A percentile compares a stretch with the other conserved stretches of the same genome.
Evolutionary conservation across 2,888 invertebrate species (phyloP).

Genomic region (Drosophila pseudotalamancana): DNA sequence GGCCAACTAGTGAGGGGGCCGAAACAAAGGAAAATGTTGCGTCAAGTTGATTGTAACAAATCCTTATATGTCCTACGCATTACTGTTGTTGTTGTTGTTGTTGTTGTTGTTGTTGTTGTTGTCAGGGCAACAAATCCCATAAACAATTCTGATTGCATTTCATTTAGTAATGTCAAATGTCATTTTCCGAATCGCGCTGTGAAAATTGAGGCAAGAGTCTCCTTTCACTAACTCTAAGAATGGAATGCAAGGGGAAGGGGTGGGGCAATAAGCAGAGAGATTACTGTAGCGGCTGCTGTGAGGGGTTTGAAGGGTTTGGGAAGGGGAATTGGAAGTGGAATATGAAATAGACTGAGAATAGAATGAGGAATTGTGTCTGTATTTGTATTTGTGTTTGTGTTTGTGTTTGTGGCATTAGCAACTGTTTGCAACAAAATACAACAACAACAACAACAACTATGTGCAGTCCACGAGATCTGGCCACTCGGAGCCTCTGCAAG

Average conservation of each 20-base stretch:
- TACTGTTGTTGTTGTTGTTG: neutral
- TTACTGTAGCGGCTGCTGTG: slow-evolving; percentile 26
- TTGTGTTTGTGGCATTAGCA: slow-evolving; percentile 50
- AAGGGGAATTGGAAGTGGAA: slow-evolving; percentile 5
- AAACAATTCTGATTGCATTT: slow-evolving; percentile 27
- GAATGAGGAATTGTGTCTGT: too few relatives aligned
- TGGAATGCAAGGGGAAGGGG: too few relatives aligned
- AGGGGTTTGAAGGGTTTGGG: slow-evolving; percentile 25
- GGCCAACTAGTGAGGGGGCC: neutral
- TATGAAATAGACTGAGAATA: neutral
- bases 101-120: slow-evolving; percentile 17
- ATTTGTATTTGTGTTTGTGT: too few relatives aligned
- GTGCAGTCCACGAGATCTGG: slow-evolving; percentile 30
- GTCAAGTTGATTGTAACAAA: slow-evolving; percentile 10
- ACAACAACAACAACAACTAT: neutral
- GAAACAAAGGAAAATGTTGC: slow-evolving; percentile 14
- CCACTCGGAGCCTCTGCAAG: slow-evolving; percentile 16
- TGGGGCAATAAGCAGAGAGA: slow-evolving; percentile 8
- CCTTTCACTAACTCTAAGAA: too few relatives aligned
- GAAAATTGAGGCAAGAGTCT: too few relatives aligned
- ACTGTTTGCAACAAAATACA: slow-evolving; percentile 34
- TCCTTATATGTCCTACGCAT: neutral
- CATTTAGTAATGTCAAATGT: slow-evolving; percentile 25
- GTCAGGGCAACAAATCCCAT: slow-evolving; percentile 28
- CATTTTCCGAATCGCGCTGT: slow-evolving; percentile 9